Evolutionary conservation across 2,797 vertebrate genomes (phyloP), one percentile per base, ranked within the genome.

Genomic region (Melanotaenia trifasciata): DNA sequence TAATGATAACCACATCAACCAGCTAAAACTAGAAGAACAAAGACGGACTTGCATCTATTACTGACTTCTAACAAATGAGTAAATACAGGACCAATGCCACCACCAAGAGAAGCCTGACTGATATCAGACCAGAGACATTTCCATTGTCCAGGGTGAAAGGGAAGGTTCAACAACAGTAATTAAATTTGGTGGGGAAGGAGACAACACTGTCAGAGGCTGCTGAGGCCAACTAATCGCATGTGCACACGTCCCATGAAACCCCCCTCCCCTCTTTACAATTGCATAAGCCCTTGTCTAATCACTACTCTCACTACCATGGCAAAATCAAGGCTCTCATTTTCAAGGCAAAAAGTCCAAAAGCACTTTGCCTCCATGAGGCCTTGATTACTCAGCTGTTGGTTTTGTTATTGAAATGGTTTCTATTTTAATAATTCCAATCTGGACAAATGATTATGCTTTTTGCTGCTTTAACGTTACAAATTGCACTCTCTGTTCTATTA

Each of bases 151-250:
- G 51, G 40, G 84, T 79, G 81, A 90, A 90, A 90, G 81, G 58
- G 91, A 89, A 91, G 91, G 90, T 90, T 92, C 87, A 89, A 83
- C 76, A 78, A 87, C 88, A 83, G 90, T 93, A 94, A 94, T 94
- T 94, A 93, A 82, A 93, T 93, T 92, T 87, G 81, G 79, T 77
- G 72, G 67, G 78, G 69, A 81, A 79, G 81, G 79, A 81, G 84
- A 84, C 86, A 87, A 81, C 78, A 83, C 79, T 89, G 79, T 68
- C 85, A 62, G 85, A 81, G 87, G 91, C 92, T 94, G 89, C 88
- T 91, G 51, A 60, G 90, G 87, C 88, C 89, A 93, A 87, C 84
- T 84, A 88, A 87, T 84, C 68, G 33, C 45, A 26, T 76, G 79
- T 82, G 81, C 59, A 5, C 53, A 47, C 53, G 45, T 70, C 36